These are phyloP conservation scores for Mus spretus DNA, from an alignment of 2,797 vertebrate genomes.

Conservation along the genomic window DNA sequence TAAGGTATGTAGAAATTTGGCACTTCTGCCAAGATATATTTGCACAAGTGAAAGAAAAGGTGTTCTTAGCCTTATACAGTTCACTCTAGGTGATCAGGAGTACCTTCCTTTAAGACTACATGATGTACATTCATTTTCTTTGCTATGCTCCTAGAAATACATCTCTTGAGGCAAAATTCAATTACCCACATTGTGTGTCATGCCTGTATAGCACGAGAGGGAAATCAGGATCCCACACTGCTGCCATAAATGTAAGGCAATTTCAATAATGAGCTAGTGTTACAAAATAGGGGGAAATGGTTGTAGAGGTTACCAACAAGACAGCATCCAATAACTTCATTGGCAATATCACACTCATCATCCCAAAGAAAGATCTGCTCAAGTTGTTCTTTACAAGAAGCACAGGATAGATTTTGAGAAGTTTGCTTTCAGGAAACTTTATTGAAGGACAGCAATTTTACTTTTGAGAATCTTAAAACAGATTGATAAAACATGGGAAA, in stretches of 20 bases:
- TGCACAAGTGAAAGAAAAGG: background rate
- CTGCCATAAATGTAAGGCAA: slow-evolving; percentile 42
- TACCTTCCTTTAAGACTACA: background rate
- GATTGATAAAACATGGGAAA: background rate
- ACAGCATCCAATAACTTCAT: background rate
- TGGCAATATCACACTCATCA: background rate
- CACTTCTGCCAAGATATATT: background rate
- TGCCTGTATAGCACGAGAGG: background rate
- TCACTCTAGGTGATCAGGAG: background rate
- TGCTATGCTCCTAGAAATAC: slow-evolving; percentile 8
- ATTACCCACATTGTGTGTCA: background rate
- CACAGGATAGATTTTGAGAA: background rate
- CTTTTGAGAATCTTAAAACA: background rate
- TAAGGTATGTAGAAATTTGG: background rate
- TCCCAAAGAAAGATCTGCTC: background rate
- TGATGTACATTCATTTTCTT: background rate
- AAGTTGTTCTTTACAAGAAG: slow-evolving; percentile 35
- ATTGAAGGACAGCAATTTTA: background rate
- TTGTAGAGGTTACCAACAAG: slow-evolving; percentile 11
- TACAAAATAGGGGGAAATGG: slow-evolving; percentile 17
- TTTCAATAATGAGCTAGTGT: background rate
- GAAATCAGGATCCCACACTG: slow-evolving; percentile 15
- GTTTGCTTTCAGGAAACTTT: background rate
- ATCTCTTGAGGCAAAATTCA: slow-evolving; percentile 45
- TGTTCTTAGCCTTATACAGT: background rate